A percentile compares a stretch with the other conserved stretches of the same genome.
Evolutionary conservation across 1,140 invertebrate species (phyloP).

Genomic region (Pomacea maculata): DNA sequence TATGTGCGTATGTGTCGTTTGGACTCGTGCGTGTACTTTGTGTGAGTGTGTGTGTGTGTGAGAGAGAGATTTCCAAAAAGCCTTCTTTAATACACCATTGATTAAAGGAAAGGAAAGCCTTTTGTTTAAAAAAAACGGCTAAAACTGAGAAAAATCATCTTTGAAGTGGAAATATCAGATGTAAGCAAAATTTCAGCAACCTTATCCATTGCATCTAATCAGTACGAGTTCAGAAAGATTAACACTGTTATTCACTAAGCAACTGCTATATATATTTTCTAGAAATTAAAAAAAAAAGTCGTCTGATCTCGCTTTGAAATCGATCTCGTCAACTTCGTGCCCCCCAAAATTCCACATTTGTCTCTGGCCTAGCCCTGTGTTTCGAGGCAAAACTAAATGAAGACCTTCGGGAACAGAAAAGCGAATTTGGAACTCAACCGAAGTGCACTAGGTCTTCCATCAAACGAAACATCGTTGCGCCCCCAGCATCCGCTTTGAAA

Average conservation of each 20-base stretch:
- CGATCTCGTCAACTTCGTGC: background rate
- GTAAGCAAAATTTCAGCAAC: background rate
- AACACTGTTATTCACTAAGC: background rate
- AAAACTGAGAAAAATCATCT: background rate
- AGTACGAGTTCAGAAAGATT: background rate
- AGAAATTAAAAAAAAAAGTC: too few species aligned
- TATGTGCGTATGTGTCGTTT: too few species aligned
- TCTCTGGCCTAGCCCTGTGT: background rate
- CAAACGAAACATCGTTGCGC: constrained; percentile 2
- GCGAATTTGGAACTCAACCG: constrained; percentile 7
- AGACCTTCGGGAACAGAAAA: background rate
- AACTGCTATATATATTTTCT: background rate
- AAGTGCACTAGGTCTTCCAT: background rate
- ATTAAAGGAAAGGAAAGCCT: background rate
- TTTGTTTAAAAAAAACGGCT: background rate
- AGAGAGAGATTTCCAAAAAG: background rate
- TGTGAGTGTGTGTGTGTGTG: background rate
- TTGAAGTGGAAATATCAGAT: background rate
- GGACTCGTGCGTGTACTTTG: background rate
- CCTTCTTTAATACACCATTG: background rate
- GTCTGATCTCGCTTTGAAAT: too few species aligned
- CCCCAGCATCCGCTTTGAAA: background rate
- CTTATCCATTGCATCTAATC: background rate
- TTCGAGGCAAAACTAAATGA: background rate
- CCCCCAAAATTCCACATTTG: background rate